Percentiles rank a stretch among this genome's conserved stretches.
Conservation (phyloP, 2,888 invertebrate genomes). For the Phymatocera aterrima region DNA sequence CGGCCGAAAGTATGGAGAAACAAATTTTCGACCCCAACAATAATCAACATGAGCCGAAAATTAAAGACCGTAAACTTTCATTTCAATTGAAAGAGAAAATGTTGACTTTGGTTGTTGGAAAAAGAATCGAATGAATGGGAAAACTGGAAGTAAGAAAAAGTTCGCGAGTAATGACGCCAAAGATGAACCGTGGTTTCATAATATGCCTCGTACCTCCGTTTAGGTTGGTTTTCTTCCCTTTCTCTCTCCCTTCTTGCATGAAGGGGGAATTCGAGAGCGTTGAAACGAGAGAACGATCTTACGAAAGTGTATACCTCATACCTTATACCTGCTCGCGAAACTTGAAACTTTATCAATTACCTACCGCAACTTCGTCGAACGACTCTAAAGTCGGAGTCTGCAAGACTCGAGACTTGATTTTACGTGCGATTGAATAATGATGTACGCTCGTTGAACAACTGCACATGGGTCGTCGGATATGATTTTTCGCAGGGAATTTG, state of each 20-base stretch:
- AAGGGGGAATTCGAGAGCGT: background rate
- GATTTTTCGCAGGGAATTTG: too few species aligned
- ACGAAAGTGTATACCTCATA: too few species aligned
- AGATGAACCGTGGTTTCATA: background rate
- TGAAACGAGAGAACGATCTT: slow-evolving; percentile 13
- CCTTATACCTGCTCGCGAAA: background rate
- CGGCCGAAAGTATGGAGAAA: too few species aligned
- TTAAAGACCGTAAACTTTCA: too few species aligned
- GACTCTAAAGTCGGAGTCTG: slow-evolving; percentile 3
- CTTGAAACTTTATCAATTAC: slow-evolving; percentile 40
- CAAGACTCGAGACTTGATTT: background rate
- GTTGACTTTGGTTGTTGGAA: too few species aligned
- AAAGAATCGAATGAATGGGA: background rate
- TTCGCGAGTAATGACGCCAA: background rate
- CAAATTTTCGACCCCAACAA: too few species aligned
- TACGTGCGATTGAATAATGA: background rate
- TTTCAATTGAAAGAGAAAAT: too few species aligned
- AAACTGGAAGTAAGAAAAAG: background rate
- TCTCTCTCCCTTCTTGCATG: too few species aligned
- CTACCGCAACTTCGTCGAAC: slow-evolving; percentile 16
- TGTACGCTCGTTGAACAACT: too few species aligned
- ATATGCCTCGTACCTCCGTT: background rate
- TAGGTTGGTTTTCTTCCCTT: background rate
- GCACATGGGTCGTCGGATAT: too few species aligned
- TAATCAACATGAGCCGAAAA: too few species aligned